Conservation (phyloP, 2,888 invertebrate genomes). For the Sipha maydis region DNA sequence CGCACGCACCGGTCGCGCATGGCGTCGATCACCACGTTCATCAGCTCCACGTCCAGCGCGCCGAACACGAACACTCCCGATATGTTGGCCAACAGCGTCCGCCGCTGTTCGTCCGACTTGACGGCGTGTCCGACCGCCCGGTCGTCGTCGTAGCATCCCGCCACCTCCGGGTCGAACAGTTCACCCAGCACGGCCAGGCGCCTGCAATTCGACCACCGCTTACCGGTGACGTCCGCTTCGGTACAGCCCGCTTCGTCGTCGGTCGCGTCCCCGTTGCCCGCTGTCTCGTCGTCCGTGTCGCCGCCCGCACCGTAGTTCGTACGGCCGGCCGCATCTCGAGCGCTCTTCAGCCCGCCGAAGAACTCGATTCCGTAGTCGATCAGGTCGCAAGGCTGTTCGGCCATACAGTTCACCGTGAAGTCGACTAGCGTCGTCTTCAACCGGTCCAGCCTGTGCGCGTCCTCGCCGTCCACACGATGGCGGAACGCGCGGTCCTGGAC, state of each 20-base stretch:
- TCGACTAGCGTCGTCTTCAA: conserved; percentile 93
- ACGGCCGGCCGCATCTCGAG: not conserved
- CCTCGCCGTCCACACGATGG: too few species aligned
- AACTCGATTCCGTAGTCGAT: conserved; percentile 93
- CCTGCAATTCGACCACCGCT: too few species aligned
- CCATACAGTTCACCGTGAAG: conserved; percentile 93
- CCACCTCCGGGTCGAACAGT: too few species aligned
- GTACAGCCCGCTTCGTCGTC: too few species aligned
- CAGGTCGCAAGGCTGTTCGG: conserved; percentile 89
- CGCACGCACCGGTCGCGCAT: conserved; percentile 95
- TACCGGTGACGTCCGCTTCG: too few species aligned
- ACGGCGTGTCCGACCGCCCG: conserved; percentile 69
- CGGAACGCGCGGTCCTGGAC: too few species aligned
- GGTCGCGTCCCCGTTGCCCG: too few species aligned
- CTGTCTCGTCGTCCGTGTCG: too few species aligned
- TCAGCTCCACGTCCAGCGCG: conserved; percentile 85
- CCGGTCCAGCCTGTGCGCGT: conserved; percentile 76
- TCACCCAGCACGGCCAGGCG: too few species aligned
- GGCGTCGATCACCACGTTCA: conserved; percentile 94
- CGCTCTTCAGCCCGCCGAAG: conserved; percentile 83
- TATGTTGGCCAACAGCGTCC: conserved; percentile 89
- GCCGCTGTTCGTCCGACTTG: conserved; percentile 93
- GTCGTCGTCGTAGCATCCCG: too few species aligned
- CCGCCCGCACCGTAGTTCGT: too few species aligned
- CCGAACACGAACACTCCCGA: conserved; percentile 92